Evolutionary conservation across 2,113 vertebrate species (phyloP).

Genomic region (Burhinus oedicnemus): DNA sequence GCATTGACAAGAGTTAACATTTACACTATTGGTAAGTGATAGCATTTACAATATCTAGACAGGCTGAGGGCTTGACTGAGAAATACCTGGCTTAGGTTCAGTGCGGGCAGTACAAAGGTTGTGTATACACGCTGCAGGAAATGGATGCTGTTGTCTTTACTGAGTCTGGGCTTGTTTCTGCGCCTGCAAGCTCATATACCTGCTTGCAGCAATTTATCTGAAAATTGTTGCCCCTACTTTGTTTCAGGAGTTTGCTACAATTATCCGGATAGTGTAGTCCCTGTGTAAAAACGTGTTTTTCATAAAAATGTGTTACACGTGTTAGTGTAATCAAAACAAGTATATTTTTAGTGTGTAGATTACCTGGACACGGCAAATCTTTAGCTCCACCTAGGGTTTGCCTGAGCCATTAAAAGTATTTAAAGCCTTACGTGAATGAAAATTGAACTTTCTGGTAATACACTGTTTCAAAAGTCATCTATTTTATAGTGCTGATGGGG

Average conservation of each 20-base stretch:
- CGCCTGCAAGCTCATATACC: not conserved
- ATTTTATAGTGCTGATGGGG: not conserved
- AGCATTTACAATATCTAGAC: not conserved
- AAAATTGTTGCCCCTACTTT: not conserved
- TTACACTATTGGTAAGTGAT: not conserved
- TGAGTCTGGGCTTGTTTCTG: not conserved
- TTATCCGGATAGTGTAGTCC: not conserved
- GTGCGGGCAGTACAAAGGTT: not conserved
- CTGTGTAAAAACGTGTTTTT: not conserved
- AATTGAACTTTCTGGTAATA: not conserved
- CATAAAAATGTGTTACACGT: not conserved
- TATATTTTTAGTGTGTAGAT: not conserved
- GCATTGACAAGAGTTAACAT: not conserved
- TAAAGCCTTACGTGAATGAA: not conserved
- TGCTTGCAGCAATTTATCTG: not conserved
- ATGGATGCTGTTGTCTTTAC: rapidly evolving
- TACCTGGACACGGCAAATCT: not conserved
- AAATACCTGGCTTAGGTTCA: not conserved
- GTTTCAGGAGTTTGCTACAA: not conserved
- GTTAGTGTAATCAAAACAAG: not conserved
- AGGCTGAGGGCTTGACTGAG: not conserved
- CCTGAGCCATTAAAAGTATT: not conserved
- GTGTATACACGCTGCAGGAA: not conserved
- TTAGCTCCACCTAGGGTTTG: slow-evolving; percentile 14
- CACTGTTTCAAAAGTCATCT: not conserved